A percentile compares a stretch with the other conserved stretches of the same genome.
phyloP scores from a whole-genome alignment of 2,113 vertebrate species.

The Otus sunia region DNA sequence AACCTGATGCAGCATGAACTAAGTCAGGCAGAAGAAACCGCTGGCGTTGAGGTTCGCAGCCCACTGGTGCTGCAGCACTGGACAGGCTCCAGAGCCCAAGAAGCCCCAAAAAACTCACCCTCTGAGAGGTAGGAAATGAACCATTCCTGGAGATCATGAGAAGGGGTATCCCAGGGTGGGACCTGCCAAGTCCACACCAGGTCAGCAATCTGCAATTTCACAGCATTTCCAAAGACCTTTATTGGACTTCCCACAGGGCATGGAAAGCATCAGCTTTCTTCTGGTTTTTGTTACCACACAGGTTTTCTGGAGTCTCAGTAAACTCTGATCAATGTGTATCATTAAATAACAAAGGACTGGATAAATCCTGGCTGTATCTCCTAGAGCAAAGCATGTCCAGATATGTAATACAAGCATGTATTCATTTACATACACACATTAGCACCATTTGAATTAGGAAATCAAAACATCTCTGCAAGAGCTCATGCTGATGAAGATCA shows the following conservation, averaged over 20 bases:
- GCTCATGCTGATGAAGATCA: background rate
- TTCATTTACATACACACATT: background rate
- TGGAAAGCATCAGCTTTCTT: background rate
- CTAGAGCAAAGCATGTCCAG: background rate
- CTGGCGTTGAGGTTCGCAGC: background rate
- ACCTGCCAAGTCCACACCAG: background rate
- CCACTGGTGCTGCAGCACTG: background rate
- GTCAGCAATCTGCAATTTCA: background rate
- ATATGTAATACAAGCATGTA: accelerated
- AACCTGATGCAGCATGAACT: background rate
- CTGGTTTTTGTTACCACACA: background rate
- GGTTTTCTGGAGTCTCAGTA: background rate
- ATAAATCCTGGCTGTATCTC: background rate
- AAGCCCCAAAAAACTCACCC: accelerated
- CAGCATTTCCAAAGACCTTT: background rate
- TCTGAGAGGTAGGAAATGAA: background rate
- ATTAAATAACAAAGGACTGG: background rate
- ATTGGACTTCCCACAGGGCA: background rate
- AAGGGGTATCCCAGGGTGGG: background rate
- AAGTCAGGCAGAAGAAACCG: background rate
- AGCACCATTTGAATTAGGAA: background rate
- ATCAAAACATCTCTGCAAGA: background rate
- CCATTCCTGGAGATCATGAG: background rate
- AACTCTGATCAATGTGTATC: background rate
- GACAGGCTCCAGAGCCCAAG: background rate